Conservation (phyloP, 2,113 vertebrate genomes). For the Sceloporus tristichus region DNA sequence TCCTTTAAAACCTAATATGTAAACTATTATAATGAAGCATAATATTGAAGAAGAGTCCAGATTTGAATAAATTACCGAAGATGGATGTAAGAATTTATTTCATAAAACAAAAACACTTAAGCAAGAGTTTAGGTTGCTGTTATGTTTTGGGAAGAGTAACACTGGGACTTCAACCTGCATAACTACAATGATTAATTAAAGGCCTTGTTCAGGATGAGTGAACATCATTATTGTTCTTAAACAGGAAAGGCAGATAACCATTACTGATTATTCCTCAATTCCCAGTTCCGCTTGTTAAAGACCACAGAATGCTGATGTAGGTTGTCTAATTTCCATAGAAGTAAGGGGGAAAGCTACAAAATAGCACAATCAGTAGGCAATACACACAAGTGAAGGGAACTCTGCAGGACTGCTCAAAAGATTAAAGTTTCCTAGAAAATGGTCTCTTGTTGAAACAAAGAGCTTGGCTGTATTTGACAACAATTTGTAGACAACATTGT, state of each 20-base stretch:
- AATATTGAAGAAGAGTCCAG: conserved; percentile 64
- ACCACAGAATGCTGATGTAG: conserved; percentile 77
- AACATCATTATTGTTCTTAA: conserved; percentile 94
- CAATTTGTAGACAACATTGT: conserved; percentile 1
- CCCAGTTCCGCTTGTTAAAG: conserved; percentile 80
- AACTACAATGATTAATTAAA: conserved; percentile 96
- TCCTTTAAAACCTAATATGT: conserved; percentile 30
- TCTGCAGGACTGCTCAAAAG: conserved; percentile 57
- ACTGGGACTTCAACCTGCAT: conserved; percentile 82
- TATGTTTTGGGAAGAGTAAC: conserved; percentile 79
- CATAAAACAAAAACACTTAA: conserved; percentile 77
- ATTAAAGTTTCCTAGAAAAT: conserved; percentile 49
- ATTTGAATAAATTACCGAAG: conserved; percentile 71
- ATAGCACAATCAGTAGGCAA: conserved; percentile 69
- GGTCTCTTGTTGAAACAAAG: conserved; percentile 27
- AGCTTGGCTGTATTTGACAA: conserved; percentile 30
- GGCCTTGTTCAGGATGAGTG: conserved; percentile 85
- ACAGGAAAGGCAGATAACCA: conserved; percentile 90
- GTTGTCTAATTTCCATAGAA: conserved; percentile 73
- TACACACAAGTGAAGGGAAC: conserved; percentile 51
- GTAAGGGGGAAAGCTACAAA: conserved; percentile 65
- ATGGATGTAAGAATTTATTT: conserved; percentile 78
- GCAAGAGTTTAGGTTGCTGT: conserved; percentile 75
- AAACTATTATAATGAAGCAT: conserved; percentile 64
- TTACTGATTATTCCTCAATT: conserved; percentile 82